Evolutionary conservation across 2,797 vertebrate species (phyloP).

Genomic region (Fistularia tabacaria): DNA sequence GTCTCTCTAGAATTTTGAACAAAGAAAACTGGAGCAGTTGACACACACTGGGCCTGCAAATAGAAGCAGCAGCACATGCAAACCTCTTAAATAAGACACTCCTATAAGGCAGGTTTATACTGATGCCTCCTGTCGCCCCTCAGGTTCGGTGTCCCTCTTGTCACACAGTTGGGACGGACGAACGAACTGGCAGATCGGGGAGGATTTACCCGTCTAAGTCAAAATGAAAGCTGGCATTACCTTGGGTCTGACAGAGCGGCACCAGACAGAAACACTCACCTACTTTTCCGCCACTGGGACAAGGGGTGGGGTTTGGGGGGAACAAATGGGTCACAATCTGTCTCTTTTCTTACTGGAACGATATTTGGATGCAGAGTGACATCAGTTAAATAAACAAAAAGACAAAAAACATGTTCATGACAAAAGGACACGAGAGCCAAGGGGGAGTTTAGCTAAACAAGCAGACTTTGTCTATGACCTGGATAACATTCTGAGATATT

Average conservation of each 20-base stretch:
- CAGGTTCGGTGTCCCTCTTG: slow-evolving; percentile 8
- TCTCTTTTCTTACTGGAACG: slow-evolving; percentile 28
- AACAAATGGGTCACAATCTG: slow-evolving; percentile 44
- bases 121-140: slow-evolving; percentile 4
- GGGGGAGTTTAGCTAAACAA: slow-evolving; percentile 2
- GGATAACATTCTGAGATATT: not conserved
- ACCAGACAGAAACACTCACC: slow-evolving; percentile 53
- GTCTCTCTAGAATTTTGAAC: not conserved
- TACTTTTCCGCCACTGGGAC: slow-evolving; percentile 48
- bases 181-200: slow-evolving; percentile 42
- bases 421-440: slow-evolving; percentile 4
- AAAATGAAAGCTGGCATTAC: slow-evolving; percentile 51
- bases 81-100: too few species aligned
- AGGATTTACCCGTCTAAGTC: slow-evolving; percentile 48
- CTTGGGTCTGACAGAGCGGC: slow-evolving; percentile 26
- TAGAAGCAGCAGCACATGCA: too few species aligned
- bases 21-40: too few species aligned
- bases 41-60: too few species aligned
- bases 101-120: not conserved
- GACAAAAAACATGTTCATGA: not conserved
- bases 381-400: not conserved
- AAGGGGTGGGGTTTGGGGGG: not conserved
- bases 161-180: slow-evolving; percentile 9
- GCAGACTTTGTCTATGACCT: slow-evolving; percentile 11
- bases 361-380: slow-evolving; percentile 9